phyloP scores from a whole-genome alignment of 2,113 vertebrate genomes.

The Actenoides lindsayi region DNA sequence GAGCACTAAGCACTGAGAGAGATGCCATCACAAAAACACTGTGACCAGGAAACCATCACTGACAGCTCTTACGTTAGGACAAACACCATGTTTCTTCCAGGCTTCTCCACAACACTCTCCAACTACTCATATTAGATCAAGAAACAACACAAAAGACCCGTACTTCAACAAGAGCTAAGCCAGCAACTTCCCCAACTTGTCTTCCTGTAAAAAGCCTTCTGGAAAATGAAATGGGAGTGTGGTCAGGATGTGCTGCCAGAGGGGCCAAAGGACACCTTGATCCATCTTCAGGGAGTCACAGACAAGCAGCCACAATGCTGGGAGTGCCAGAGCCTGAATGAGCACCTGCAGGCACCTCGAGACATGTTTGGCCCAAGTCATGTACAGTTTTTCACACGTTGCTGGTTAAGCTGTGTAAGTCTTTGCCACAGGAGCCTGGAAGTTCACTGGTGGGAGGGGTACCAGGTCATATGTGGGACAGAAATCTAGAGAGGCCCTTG shows the following conservation, averaged over 20 bases:
- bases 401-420: not conserved
- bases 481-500: not conserved
- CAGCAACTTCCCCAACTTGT: not conserved
- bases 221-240: not conserved
- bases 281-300: not conserved
- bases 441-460: not conserved
- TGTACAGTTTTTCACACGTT: not conserved
- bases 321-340: not conserved
- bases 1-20: not conserved
- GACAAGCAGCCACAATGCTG: rapidly evolving
- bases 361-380: not conserved
- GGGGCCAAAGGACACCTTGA: not conserved
- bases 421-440: not conserved
- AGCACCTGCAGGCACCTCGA: not conserved
- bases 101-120: not conserved
- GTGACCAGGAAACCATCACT: not conserved
- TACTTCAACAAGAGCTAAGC: not conserved
- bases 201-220: not conserved
- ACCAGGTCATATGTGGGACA: not conserved
- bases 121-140: not conserved
- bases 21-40: not conserved
- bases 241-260: not conserved
- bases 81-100: not conserved
- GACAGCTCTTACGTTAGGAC: not conserved
- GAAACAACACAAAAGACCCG: not conserved